phyloP scores from a whole-genome alignment of 2,113 vertebrate genomes.

The Eulacestoma nigropectus region DNA sequence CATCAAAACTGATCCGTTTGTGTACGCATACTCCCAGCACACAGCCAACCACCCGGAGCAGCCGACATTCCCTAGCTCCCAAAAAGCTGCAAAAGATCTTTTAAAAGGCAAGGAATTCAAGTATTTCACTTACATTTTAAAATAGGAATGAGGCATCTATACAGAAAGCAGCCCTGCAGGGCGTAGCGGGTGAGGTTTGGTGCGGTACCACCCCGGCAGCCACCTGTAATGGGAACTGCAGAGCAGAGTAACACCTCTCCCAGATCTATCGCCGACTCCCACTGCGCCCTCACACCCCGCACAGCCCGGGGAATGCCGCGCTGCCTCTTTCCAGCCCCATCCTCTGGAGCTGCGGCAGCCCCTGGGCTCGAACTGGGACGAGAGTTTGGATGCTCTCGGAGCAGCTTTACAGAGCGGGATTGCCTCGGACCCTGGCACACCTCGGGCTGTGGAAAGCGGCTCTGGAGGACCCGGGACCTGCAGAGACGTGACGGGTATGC shows the following conservation, averaged over 20 bases:
- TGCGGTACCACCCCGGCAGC: background rate
- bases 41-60: background rate
- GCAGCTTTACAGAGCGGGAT: fast-evolving
- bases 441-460: background rate
- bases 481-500: background rate
- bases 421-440: background rate
- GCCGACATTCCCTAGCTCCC: background rate
- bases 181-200: fast-evolving
- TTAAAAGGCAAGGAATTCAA: background rate
- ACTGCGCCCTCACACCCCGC: background rate
- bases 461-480: background rate
- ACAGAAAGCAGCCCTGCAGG: background rate
- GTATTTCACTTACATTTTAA: background rate
- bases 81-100: background rate
- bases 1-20: background rate
- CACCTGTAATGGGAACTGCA: background rate
- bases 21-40: background rate
- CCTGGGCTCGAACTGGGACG: background rate
- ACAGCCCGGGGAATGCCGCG: background rate
- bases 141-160: fast-evolving
- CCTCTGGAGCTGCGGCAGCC: background rate
- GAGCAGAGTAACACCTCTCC: background rate
- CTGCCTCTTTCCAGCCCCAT: background rate
- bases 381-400: background rate
- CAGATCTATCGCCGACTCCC: fast-evolving